Evolutionary conservation across 2,797 vertebrate genomes (phyloP).

Genomic region (Salmo trutta): DNA sequence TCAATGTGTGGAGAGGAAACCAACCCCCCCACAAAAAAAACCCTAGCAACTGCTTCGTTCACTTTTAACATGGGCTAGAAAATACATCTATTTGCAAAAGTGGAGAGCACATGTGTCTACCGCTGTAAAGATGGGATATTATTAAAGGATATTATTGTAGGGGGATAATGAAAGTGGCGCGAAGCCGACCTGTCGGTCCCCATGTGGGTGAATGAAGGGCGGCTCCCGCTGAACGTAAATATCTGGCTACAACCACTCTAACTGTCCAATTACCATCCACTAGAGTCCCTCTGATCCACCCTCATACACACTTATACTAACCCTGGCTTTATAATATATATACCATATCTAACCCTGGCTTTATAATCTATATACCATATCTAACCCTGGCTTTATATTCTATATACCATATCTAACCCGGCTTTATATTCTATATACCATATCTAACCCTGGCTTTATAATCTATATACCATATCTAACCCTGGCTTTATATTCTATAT

Average conservation of each 20-base stretch:
- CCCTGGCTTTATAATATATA: too few relatives aligned
- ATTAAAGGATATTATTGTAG: slow-evolving; percentile 27
- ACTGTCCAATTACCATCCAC: slow-evolving; percentile 93
- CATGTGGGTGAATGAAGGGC: slow-evolving; percentile 97
- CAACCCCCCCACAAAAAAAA: slow-evolving; percentile 3
- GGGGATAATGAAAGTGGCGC: slow-evolving; percentile 80
- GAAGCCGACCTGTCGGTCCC: slow-evolving; percentile 79
- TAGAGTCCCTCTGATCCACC: slow-evolving; percentile 86
- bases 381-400: too few relatives aligned
- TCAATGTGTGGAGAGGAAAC: slow-evolving; percentile 47
- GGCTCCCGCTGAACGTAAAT: slow-evolving; percentile 98
- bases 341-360: too few relatives aligned
- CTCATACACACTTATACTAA: slow-evolving; percentile 36
- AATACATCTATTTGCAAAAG: slow-evolving; percentile 5
- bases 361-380: too few relatives aligned
- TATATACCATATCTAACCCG: too few relatives aligned
- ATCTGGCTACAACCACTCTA: slow-evolving; percentile 95
- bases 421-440: too few relatives aligned
- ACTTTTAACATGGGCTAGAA: slow-evolving; percentile 58
- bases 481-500: too few relatives aligned
- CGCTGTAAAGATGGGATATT: slow-evolving; percentile 53
- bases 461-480: too few relatives aligned
- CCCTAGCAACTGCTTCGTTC: slow-evolving; percentile 62
- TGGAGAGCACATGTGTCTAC: slow-evolving; percentile 28
- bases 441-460: too few relatives aligned